These are phyloP conservation scores for Lontra canadensis DNA, from an alignment of 2,113 vertebrate species.

Conservation along the genomic window DNA sequence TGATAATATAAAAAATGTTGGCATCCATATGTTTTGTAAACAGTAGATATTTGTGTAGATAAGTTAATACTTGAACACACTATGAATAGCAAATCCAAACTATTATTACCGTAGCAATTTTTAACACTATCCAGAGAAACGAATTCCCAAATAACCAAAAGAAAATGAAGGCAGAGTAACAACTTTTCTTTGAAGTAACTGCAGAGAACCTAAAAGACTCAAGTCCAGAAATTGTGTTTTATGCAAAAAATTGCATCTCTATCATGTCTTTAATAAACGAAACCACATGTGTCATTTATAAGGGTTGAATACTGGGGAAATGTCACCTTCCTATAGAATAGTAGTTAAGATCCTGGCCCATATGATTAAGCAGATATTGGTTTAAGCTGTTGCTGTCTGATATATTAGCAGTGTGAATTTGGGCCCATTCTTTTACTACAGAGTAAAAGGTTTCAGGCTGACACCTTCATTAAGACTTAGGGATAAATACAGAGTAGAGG, in stretches of 20 bases:
- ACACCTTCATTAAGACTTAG: neutral
- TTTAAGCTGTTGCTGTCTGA: neutral
- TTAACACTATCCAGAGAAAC: conserved; percentile 5
- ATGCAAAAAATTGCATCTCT: neutral
- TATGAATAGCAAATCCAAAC: conserved; percentile 17
- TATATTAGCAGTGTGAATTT: neutral
- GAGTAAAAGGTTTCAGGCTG: neutral
- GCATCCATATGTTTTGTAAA: conserved; percentile 50
- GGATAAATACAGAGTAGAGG: neutral
- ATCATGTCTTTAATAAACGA: neutral
- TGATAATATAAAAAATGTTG: conserved; percentile 58
- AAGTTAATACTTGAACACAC: conserved; percentile 56
- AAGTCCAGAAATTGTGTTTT: conserved; percentile 5
- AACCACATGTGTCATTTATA: neutral
- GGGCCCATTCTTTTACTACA: neutral
- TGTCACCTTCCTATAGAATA: neutral
- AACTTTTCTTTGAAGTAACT: conserved; percentile 4
- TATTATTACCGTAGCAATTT: neutral
- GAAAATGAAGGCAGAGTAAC: neutral
- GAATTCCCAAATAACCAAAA: neutral
- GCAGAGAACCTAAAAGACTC: neutral
- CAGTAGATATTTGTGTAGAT: conserved; percentile 38
- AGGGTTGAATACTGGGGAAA: neutral
- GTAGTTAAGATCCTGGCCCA: neutral
- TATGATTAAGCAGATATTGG: neutral